Evolutionary conservation across 2,888 invertebrate species (phyloP).

Genomic region (Melanchra persicariae): DNA sequence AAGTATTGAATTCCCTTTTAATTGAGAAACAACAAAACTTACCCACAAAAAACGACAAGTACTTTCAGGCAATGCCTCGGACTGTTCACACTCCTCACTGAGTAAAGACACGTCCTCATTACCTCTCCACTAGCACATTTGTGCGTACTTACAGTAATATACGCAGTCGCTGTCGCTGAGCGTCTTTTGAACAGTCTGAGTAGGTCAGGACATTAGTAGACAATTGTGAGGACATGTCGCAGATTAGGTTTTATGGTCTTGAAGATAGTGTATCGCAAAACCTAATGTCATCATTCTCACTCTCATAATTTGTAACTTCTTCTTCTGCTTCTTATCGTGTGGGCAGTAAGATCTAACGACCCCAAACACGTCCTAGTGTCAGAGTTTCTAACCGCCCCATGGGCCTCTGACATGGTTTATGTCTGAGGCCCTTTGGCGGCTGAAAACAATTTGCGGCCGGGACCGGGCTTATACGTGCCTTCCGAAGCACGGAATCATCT

Average conservation of each 20-base stretch:
- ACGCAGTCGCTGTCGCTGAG: background rate
- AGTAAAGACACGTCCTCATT: conserved; percentile 14
- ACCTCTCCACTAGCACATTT: conserved; percentile 16
- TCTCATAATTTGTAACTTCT: no score
- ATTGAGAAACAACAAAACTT: background rate
- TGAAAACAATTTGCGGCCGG: no score
- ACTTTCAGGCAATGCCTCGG: conserved; percentile 23
- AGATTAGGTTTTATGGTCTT: background rate
- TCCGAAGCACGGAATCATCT: no score
- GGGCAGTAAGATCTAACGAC: no score
- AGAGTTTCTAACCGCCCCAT: no score
- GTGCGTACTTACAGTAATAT: conserved; percentile 12
- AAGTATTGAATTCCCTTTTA: background rate
- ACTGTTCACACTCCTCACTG: background rate
- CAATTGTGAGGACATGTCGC: background rate
- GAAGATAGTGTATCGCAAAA: background rate
- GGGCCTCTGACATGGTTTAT: no score
- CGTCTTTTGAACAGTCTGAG: background rate
- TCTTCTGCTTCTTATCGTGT: no score
- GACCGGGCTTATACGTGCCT: no score
- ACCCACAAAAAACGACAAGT: background rate
- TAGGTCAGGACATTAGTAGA: background rate
- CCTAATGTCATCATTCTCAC: no score
- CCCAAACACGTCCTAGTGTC: no score
- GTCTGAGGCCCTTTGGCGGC: no score